These are phyloP conservation scores for Cylas formicarius DNA, from an alignment of 1,140 invertebrate genomes.

Conservation along the genomic window DNA sequence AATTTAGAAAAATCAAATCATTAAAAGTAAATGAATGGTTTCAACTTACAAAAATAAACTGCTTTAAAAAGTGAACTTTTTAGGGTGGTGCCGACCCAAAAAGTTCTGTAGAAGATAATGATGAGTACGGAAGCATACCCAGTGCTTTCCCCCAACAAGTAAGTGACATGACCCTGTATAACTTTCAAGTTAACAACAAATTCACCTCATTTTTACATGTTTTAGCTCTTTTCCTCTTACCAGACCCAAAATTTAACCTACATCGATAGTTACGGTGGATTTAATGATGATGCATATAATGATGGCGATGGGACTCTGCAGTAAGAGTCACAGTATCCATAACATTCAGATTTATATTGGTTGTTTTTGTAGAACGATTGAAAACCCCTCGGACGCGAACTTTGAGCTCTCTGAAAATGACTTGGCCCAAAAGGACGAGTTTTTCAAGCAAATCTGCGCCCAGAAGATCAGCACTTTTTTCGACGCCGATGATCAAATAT, in stretches of 20 bases:
- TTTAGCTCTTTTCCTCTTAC: constrained; percentile 30
- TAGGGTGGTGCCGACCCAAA: constrained; percentile 41
- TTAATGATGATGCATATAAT: constrained; percentile 59
- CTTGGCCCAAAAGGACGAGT: constrained; percentile 43
- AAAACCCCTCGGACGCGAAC: constrained; percentile 47
- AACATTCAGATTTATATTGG: background rate
- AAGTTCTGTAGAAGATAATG: constrained; percentile 28
- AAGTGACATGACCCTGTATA: constrained; percentile 9
- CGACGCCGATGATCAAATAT: constrained; percentile 49
- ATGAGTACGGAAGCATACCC: constrained; percentile 32
- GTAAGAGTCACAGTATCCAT: constrained; percentile 25
- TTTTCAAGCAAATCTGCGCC: constrained; percentile 53
- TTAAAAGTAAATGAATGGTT: background rate
- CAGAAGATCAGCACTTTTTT: constrained; percentile 45
- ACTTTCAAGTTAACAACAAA: background rate
- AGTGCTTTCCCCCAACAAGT: constrained; percentile 29
- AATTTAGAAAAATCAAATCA: background rate
- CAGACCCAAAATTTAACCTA: constrained; percentile 31
- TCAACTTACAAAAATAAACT: background rate
- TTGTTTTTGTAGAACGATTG: constrained; percentile 36
- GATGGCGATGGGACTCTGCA: constrained; percentile 57
- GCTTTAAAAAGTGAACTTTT: constrained; percentile 3
- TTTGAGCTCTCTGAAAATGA: constrained; percentile 46
- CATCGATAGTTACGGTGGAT: constrained; percentile 53
- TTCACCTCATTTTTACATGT: constrained; percentile 8